Conservation (phyloP, 2,888 invertebrate species). For the Tipula vernalis region DNA sequence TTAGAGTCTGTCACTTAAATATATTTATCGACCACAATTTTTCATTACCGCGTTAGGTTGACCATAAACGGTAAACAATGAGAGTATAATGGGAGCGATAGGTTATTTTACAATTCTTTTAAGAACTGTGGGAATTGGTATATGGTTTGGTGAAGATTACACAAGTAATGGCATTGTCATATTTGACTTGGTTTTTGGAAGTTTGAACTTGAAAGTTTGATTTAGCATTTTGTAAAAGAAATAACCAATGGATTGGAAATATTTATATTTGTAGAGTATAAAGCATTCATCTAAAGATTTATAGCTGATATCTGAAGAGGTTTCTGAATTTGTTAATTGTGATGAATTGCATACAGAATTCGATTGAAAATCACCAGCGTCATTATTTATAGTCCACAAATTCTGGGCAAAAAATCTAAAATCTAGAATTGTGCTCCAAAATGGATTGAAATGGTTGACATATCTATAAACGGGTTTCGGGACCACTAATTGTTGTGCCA, state of each 20-base stretch:
- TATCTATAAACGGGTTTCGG: too few relatives aligned
- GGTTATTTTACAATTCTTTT: neutral
- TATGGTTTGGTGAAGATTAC: neutral
- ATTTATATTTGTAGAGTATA: neutral
- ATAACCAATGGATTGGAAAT: too few relatives aligned
- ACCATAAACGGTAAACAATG: neutral
- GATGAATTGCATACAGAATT: too few relatives aligned
- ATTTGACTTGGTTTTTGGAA: neutral
- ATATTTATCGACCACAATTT: neutral
- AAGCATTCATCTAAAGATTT: neutral
- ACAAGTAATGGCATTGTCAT: neutral
- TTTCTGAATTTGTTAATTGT: too few relatives aligned
- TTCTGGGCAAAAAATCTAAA: too few relatives aligned
- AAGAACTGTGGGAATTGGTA: neutral
- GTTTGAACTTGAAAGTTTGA: neutral
- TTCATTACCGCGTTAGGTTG: neutral
- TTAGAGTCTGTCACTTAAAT: neutral
- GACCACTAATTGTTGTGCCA: too few relatives aligned
- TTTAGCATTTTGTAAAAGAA: neutral
- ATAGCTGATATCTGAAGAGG: neutral
- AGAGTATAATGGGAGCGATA: neutral
- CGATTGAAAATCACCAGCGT: too few relatives aligned
- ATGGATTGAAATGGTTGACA: too few relatives aligned
- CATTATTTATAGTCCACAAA: too few relatives aligned
- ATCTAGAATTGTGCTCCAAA: too few relatives aligned